Evolutionary conservation across 2,797 vertebrate species (phyloP).

Genomic region (Leucoraja ocellata): DNA sequence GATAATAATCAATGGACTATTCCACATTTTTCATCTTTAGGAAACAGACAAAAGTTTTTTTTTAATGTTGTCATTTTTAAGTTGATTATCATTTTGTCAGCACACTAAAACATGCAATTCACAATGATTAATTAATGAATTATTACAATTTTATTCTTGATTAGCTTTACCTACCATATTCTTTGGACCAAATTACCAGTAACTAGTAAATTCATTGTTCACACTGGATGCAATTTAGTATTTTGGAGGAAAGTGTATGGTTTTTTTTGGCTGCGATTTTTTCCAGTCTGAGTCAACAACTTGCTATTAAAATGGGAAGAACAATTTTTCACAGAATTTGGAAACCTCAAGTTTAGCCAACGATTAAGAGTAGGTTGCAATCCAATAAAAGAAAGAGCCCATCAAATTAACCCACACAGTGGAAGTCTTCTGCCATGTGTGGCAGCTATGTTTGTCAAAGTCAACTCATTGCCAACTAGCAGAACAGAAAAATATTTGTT

Average conservation of each 20-base stretch:
- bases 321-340: not conserved
- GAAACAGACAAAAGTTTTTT: not conserved
- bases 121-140: not conserved
- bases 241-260: not conserved
- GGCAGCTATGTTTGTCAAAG: not conserved
- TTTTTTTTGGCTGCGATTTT: not conserved
- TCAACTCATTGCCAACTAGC: not conserved
- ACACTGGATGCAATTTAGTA: not conserved
- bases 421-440: not conserved
- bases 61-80: not conserved
- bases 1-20: not conserved
- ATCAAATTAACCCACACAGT: not conserved
- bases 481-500: conserved; percentile 4
- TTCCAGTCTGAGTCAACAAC: not conserved
- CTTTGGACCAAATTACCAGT: not conserved
- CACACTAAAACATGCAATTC: not conserved
- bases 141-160: not conserved
- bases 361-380: not conserved
- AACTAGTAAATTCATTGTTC: not conserved
- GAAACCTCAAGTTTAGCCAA: not conserved
- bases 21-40: not conserved
- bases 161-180: not conserved
- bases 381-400: not conserved
- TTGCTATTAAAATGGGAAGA: not conserved
- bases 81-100: not conserved